Evolutionary conservation across 1,140 invertebrate genomes (phyloP).

Genomic region (Scaptomyza graminum): DNA sequence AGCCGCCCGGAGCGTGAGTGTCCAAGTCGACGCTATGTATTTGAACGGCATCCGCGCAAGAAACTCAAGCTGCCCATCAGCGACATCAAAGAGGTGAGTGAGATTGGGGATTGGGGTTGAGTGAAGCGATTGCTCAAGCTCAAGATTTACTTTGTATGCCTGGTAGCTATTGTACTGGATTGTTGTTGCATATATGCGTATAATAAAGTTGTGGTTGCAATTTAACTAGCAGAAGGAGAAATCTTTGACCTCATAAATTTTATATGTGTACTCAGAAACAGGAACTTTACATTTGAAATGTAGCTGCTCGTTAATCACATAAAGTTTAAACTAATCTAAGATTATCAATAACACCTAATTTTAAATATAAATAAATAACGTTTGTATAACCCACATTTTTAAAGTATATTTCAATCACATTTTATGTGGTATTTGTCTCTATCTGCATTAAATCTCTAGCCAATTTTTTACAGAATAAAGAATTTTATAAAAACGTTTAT

Average conservation of each 20-base stretch:
- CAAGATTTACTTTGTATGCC: not conserved
- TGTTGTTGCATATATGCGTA: not conserved
- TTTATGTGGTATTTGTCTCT: no score
- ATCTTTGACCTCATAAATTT: not conserved
- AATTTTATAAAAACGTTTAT: no score
- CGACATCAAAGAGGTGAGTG: conserved; percentile 89
- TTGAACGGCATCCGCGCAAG: conserved; percentile 93
- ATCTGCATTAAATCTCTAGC: no score
- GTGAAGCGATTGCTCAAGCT: not conserved
- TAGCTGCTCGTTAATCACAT: not conserved
- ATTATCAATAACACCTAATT: not conserved
- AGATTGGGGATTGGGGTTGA: not conserved
- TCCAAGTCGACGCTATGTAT: conserved; percentile 93
- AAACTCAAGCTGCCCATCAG: conserved; percentile 90
- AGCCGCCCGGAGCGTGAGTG: conserved; percentile 93
- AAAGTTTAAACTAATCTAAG: no score
- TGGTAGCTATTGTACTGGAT: not conserved
- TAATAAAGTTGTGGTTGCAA: conserved; percentile 2
- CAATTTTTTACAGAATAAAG: no score
- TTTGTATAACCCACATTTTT: no score
- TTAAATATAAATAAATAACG: no score
- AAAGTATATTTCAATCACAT: no score
- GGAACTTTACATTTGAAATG: no score
- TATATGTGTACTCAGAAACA: no score
- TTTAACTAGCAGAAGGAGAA: not conserved